Evolutionary conservation across 2,113 vertebrate genomes (phyloP), one percentile per base, ranked within the genome.

Genomic region (Toxotes chatareus): DNA sequence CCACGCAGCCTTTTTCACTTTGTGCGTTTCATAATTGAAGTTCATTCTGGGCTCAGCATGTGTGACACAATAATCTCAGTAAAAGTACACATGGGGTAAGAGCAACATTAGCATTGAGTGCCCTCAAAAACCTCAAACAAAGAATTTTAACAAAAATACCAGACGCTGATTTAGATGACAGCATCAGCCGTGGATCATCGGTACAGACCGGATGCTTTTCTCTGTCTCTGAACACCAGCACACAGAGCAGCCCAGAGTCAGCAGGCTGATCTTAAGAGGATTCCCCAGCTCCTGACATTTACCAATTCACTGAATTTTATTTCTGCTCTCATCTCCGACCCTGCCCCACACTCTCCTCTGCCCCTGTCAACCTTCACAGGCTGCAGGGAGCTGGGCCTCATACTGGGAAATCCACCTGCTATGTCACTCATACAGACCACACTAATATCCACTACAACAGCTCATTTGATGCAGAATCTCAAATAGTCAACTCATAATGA

Each of bases 331-430:
- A 38, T 32, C 12, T 27, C 23, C 19, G 36, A 57, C 14, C 16
- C 51, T 59, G 32, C 11, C 34, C 19, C 17, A 56, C 5, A 40
- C 64, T 62, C n/a, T 62, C 6, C 23, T 62, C 46, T 63, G 59
- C 32, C 34, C 60, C 60, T 12, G 34, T 44, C 17, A 17, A 46
- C 63, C 53, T 46, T 75, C 34, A 31, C 10, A 49, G 44, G 6
- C 72, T 36, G 61, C 34, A 47, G 60, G 42, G 47, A 65, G 23
- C 23, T n/a, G 13, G 47, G n/a, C 42, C 42, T 51, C 57, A 63
- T 47, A 27, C 21, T 63, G 34, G 13, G 32, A 23, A 36, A 51
- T 36, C 19, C 44, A 38, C 59, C 72, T 27, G 16, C 10, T 38
- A 17, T 7, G 21, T 49, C 44, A 74, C 27, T 42, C 31, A 57